Base-by-base conservation (phyloP, 2,113 vertebrate species). In the Acanthisitta chloris region DNA sequence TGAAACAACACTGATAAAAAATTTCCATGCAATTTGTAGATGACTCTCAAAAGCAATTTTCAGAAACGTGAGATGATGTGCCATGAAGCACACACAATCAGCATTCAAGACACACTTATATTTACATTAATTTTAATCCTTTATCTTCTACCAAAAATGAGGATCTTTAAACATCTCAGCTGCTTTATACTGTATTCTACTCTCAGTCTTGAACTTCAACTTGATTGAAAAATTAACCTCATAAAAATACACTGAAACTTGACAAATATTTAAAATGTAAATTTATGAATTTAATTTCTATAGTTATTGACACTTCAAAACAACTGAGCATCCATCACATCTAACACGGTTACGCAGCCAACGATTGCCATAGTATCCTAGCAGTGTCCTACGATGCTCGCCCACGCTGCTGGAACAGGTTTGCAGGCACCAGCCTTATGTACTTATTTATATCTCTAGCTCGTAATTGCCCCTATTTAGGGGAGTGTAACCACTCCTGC, bases 401-500 rank as follows among this genome's bases (percentile, higher is more conserved):
- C 20, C 54, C 59, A 69, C 25, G 3, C 7, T 54, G 40, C 36
- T 12, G 13, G 45, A 62, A 18, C n/a, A 88, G 89, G 70, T 77
- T 95, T 74, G 21, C 33, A 77, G 20, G 62, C 54, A 43, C 18
- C 14, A 71, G 49, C 18, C 36, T 49, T 18, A 34, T 14, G 46
- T 49, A 74, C 20, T 54, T 54, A 67, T 34, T 72, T 45, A 0
- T 2, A 34, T 5, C n/a, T 36, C 36, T 14, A 61, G 17, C 4
- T 62, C 33, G 6, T 33, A 19, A 58, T 20, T 55, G 25, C 29
- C 67, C 24, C 12, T 28, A 81, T 78, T 36, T 18, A 69, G 61
- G 21, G 0, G 43, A 65, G 12, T 0, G 0, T 2, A 43, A 80
- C 8, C 58, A 34, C 49, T 80, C 46, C 29, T 34, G n/a, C 38